A percentile compares a stretch with the other conserved stretches of the same genome.
phyloP scores from a whole-genome alignment of 2,113 vertebrate genomes.

The Halcyon senegalensis region DNA sequence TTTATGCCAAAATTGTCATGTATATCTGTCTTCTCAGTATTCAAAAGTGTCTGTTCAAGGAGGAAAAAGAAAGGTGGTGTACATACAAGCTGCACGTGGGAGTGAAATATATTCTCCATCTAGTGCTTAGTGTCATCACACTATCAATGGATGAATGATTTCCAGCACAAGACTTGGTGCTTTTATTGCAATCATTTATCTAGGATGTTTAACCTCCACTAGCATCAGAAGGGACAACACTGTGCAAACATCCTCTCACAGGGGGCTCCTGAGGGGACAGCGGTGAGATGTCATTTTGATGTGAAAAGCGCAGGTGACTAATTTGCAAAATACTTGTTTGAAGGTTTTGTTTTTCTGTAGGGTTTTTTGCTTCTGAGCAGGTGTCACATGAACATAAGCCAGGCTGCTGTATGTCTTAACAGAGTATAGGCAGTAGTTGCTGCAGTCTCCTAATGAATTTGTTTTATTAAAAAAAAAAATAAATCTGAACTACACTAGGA shows the following conservation, averaged over 20 bases:
- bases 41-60: neutral
- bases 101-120: slow-evolving; percentile 38
- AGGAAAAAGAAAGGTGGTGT: neutral
- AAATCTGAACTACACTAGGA: neutral
- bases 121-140: neutral
- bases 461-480: neutral
- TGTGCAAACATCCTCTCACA: neutral
- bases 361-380: neutral
- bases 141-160: slow-evolving; percentile 35
- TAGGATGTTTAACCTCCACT: neutral
- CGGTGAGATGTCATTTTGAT: neutral
- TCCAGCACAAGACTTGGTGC: neutral
- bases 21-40: neutral
- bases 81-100: neutral
- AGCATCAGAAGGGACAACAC: neutral
- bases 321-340: neutral
- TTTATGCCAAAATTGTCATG: neutral
- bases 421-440: neutral
- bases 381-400: neutral
- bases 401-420: neutral
- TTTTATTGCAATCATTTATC: neutral
- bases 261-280: neutral
- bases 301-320: neutral
- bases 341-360: neutral
- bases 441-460: neutral